Conservation (phyloP, 2,797 vertebrate genomes). For the Alca torda region DNA sequence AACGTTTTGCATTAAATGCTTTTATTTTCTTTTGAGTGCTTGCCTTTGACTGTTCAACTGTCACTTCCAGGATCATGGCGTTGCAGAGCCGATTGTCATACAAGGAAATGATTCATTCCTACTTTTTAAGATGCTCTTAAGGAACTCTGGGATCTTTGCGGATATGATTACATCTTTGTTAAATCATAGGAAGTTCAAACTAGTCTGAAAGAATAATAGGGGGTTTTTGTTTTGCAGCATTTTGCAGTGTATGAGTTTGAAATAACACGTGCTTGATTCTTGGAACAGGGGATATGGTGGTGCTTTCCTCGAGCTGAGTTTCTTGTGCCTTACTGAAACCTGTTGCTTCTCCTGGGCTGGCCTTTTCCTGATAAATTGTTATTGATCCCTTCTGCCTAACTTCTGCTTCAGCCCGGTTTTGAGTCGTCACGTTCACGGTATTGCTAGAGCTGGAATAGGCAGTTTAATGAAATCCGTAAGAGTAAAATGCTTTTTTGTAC, state of each 20-base stretch:
- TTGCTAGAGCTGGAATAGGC: neutral
- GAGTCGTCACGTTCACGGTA: neutral
- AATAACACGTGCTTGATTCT: neutral
- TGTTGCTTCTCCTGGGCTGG: neutral
- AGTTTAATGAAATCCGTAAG: neutral
- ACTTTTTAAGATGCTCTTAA: conserved; percentile 1
- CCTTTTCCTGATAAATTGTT: neutral
- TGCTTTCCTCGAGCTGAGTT: conserved; percentile 2
- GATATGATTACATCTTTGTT: conserved; percentile 43
- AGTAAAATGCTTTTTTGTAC: neutral
- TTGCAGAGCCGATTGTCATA: neutral
- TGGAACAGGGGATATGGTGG: neutral
- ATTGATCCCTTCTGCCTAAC: neutral
- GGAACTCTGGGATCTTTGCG: conserved; percentile 2
- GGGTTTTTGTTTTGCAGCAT: neutral
- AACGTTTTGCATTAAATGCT: conserved; percentile 58
- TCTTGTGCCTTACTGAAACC: neutral
- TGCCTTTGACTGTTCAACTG: neutral
- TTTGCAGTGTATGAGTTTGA: neutral
- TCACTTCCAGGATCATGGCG: neutral
- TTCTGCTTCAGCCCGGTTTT: neutral
- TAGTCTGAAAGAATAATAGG: neutral
- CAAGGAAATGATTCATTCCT: conserved; percentile 59
- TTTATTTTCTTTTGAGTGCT: conserved; percentile 38
- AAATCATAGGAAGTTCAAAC: conserved; percentile 53